A percentile compares a stretch with the other conserved stretches of the same genome.
Evolutionary conservation across 1,140 invertebrate species (phyloP).

Genomic region (Calliopsis andreniformis): DNA sequence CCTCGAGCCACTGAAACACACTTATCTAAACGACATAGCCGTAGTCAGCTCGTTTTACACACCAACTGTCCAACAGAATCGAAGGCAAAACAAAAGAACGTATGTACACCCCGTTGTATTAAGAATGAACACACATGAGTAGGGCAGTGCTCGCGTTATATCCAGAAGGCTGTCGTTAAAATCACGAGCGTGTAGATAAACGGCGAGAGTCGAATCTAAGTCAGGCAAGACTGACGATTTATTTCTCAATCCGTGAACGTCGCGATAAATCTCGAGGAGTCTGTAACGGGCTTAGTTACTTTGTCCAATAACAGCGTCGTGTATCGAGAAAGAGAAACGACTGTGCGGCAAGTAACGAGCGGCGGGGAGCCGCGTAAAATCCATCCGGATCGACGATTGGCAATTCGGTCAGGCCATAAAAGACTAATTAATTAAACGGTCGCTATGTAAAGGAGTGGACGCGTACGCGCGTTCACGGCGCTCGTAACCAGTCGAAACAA

Average conservation of each 20-base stretch:
- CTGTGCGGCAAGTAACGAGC: constrained; percentile 29
- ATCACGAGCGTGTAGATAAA: no score
- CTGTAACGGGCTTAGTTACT: background rate
- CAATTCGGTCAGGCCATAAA: constrained; percentile 41
- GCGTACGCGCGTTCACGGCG: constrained; percentile 6
- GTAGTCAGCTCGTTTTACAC: no score
- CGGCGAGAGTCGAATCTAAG: background rate
- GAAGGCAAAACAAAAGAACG: no score
- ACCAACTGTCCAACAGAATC: no score
- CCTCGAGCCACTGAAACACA: no score
- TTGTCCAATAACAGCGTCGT: background rate
- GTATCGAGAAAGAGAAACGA: constrained; percentile 1
- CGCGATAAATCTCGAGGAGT: background rate
- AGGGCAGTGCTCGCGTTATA: no score
- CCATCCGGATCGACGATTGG: constrained; percentile 29
- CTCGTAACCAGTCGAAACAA: constrained; percentile 52
- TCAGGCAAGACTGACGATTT: background rate
- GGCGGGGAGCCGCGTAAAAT: constrained; percentile 30
- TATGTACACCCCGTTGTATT: no score
- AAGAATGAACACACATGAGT: no score
- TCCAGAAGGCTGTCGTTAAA: no score
- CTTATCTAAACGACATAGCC: no score
- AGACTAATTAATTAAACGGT: constrained; percentile 58
- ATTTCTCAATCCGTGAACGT: background rate
- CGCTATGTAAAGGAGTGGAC: constrained; percentile 47